Evolutionary conservation across 2,113 vertebrate species (phyloP), one percentile per base, ranked within the genome.

Genomic region (Machaerirhynchus nigripectus): DNA sequence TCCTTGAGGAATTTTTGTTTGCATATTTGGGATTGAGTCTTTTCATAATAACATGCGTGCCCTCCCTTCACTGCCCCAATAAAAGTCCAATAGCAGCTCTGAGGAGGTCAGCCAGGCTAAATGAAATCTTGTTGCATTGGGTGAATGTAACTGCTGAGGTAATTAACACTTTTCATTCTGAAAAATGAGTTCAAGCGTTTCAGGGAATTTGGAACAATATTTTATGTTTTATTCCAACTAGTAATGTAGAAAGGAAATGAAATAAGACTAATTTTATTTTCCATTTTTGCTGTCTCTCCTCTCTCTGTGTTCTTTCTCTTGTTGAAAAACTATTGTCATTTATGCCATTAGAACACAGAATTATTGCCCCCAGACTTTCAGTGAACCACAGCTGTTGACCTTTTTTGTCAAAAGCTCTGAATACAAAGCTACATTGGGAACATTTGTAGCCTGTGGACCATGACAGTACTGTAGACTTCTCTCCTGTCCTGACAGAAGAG

Each of bases 211-310:
- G 81, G 95, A 94, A 93, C 9, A 44, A 31, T 92, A 71, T 84
- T 90, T 91, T 92, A 49, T 11, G 10, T 73, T 93, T 85, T 84
- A 91, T 79, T 94, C 64, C 85, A 95, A 50, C 56, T 89, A 69
- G 65, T 94, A 87, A 93, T 92, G 96, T 92, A 97, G 88, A 89
- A 93, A 97, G 96, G 95, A 97, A 97, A 97, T 95, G 16, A 96
- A 96, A 95, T 97, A 87, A 85, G 95, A 75, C 97, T 97, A 91
- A 97, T 97, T 96, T 97, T 97, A 61, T 92, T 97, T 97, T 97
- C 91, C 88, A 69, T 94, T 82, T 96, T 91, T 94, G 77, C 84
- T 55, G 28, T 93, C 71, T 97, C 75, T 87, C 84, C 68, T 85
- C 42, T 56, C 76, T 87, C 93, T 84, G 56, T 79, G 93, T 78